These are phyloP conservation scores for Pandemis heparana DNA, from an alignment of 2,888 invertebrate species.

Conservation along the genomic window DNA sequence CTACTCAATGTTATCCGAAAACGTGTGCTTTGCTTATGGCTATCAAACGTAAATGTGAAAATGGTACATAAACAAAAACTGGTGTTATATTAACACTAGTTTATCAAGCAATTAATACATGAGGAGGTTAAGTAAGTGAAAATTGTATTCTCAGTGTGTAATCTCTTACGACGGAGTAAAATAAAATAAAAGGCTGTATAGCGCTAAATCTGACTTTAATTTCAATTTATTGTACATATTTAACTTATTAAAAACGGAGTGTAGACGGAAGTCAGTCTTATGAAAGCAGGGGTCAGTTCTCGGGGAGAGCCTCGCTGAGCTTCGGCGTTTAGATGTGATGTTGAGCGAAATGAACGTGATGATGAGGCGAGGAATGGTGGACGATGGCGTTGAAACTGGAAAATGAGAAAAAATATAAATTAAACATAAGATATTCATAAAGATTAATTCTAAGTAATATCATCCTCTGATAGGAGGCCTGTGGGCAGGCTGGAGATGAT, in stretches of 20 bases:
- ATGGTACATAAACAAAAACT: too few relatives aligned
- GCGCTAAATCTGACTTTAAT: conserved; percentile 37
- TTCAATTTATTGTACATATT: conserved; percentile 38
- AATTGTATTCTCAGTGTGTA: background rate
- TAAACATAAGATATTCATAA: too few relatives aligned
- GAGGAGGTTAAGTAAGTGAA: too few relatives aligned
- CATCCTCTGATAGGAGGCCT: too few relatives aligned
- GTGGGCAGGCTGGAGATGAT: too few relatives aligned
- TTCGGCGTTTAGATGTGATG: conserved; percentile 59
- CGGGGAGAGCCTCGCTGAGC: conserved; percentile 27
- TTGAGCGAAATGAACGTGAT: conserved; percentile 79
- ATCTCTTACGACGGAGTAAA: background rate
- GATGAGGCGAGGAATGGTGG: conserved; percentile 82
- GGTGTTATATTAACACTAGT: too few relatives aligned
- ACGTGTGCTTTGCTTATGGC: too few relatives aligned
- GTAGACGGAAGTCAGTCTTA: conserved; percentile 56
- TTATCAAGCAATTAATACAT: too few relatives aligned
- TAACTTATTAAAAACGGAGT: conserved; percentile 19
- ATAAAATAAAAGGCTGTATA: conserved; percentile 18
- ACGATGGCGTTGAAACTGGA: conserved; percentile 87
- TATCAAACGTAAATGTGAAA: too few relatives aligned
- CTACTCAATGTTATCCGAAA: too few relatives aligned
- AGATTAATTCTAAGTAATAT: too few relatives aligned
- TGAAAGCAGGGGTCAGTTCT: conserved; percentile 46
- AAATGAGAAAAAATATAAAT: conserved; percentile 40